Percentiles rank a stretch among this genome's conserved stretches.
Conservation (phyloP, 2,797 vertebrate genomes). For the Acanthopagrus latus region DNA sequence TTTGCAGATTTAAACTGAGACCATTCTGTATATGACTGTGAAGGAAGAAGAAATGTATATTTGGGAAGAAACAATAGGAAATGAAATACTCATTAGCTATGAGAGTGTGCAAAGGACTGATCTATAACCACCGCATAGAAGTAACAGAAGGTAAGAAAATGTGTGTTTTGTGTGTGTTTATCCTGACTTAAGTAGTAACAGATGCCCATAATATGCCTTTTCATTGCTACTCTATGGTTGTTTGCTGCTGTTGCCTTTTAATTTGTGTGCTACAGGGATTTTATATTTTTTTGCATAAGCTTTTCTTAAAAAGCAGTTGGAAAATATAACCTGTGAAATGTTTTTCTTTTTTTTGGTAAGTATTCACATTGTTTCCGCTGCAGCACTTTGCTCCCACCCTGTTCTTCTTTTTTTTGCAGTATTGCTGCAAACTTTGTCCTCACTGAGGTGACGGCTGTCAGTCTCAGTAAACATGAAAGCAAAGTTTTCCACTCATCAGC, state of each 20-base stretch:
- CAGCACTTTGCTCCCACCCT: conserved; percentile 35
- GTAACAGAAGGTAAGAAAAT: conserved; percentile 10
- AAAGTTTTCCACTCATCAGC: conserved; percentile 47
- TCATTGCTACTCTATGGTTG: conserved; percentile 6
- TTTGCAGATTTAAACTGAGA: conserved; percentile 20
- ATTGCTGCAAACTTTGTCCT: conserved; percentile 50
- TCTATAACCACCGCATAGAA: conserved; percentile 19
- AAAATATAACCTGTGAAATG: conserved; percentile 27
- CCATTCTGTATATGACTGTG: not conserved
- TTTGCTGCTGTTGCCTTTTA: conserved; percentile 26
- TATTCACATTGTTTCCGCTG: conserved; percentile 49
- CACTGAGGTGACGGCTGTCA: conserved; percentile 53
- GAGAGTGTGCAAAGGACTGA: conserved; percentile 22
- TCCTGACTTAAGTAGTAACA: conserved; percentile 17
- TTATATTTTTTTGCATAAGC: conserved; percentile 1
- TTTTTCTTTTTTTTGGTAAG: conserved; percentile 20
- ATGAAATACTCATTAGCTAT: not conserved
- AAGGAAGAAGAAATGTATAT: not conserved
- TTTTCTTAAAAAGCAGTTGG: conserved; percentile 38
- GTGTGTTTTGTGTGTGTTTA: conserved; percentile 15
- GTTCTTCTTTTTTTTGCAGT: conserved; percentile 23
- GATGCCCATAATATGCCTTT: conserved; percentile 7
- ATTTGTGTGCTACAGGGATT: conserved; percentile 28
- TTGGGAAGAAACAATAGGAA: not conserved
- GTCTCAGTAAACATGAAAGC: conserved; percentile 45